Conservation (phyloP, 2,113 vertebrate genomes). For the Nibea coibor region DNA sequence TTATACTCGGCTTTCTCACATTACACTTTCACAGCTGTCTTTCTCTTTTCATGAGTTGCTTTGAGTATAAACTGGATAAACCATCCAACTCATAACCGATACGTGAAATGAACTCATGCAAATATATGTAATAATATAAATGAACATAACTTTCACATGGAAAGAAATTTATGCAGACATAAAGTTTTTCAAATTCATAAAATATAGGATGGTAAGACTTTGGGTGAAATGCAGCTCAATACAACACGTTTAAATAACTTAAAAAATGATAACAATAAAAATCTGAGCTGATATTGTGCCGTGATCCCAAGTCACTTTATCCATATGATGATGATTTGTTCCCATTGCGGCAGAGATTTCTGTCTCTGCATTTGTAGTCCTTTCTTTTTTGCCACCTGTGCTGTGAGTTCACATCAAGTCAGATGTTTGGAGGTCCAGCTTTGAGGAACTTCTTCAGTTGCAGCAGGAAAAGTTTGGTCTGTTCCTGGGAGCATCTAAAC, state of each 20-base stretch:
- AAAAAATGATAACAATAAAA: background rate
- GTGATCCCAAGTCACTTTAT: slow-evolving; percentile 2
- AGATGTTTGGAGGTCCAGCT: background rate
- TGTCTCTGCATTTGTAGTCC: slow-evolving; percentile 20
- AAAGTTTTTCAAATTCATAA: background rate
- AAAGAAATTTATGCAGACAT: slow-evolving; percentile 14
- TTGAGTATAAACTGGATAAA: background rate
- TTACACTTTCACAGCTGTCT: slow-evolving; percentile 26
- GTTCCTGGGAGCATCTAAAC: slow-evolving; percentile 84
- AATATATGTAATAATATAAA: background rate
- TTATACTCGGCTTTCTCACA: background rate
- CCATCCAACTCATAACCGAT: background rate
- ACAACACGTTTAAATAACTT: slow-evolving; percentile 10
- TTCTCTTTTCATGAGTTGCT: too few relatives aligned
- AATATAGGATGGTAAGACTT: background rate
- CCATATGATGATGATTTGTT: slow-evolving; percentile 35
- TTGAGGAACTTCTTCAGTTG: slow-evolving; percentile 58
- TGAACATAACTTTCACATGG: background rate
- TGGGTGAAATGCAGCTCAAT: slow-evolving; percentile 7
- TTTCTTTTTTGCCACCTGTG: background rate
- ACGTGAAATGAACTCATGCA: background rate
- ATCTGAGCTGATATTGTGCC: background rate
- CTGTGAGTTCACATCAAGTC: slow-evolving; percentile 8
- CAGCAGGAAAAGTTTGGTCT: slow-evolving; percentile 88
- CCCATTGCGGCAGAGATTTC: slow-evolving; percentile 10